Conservation (phyloP, 2,797 vertebrate species). For the Buphagus erythrorhynchus region DNA sequence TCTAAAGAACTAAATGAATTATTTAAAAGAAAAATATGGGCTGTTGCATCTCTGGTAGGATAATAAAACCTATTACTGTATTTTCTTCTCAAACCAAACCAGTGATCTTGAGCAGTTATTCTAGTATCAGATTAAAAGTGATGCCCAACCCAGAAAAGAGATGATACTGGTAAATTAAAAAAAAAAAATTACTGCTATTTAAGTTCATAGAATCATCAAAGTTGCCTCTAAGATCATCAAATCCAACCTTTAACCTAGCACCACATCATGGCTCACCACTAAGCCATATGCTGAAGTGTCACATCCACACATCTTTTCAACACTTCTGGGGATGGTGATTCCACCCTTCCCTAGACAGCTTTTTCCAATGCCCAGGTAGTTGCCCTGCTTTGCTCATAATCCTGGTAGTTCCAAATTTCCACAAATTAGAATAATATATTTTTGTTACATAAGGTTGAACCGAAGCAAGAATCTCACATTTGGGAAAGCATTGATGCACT, state of each 20-base stretch:
- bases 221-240: not conserved
- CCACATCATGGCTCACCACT: not conserved
- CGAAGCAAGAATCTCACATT: not conserved
- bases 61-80: not conserved
- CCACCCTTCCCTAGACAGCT: not conserved
- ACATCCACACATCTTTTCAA: not conserved
- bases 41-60: not conserved
- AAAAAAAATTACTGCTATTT: not conserved
- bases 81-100: not conserved
- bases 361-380: not conserved
- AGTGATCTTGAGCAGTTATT: not conserved
- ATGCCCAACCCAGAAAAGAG: not conserved
- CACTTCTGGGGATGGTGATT: not conserved
- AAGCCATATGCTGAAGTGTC: not conserved
- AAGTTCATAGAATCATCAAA: not conserved
- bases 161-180: accelerated
- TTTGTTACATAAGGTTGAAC: not conserved
- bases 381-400: not conserved
- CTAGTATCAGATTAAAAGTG: not conserved
- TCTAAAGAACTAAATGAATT: not conserved
- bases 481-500: not conserved
- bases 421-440: not conserved
- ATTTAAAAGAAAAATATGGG: not conserved
- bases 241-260: not conserved
- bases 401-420: not conserved